Evolutionary conservation across 2,113 vertebrate species (phyloP), one percentile per base, ranked within the genome.

Genomic region (Cyphomyrus discorhynchus): DNA sequence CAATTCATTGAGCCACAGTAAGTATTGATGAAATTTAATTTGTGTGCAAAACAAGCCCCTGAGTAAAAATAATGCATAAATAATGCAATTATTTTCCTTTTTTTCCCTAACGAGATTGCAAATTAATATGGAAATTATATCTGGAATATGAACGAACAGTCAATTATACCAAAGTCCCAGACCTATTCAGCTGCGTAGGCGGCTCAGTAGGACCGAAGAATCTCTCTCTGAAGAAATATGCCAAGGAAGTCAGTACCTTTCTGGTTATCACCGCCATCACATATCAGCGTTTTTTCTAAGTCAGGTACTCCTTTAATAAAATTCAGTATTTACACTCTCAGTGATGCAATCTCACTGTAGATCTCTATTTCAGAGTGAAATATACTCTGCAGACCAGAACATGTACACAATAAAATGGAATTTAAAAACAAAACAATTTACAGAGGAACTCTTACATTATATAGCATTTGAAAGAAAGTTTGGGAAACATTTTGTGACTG

Each of bases 71-170:
- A 87, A 87, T 52, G 85, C n/a, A 53, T 87, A 87, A 87, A 87
- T 87, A 87, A 87, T 53, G 85, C 49, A 53, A 53, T 87, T 53
- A 35, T 15, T 49, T 53, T 87, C 50, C 47, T 39, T 53, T 87
- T 86, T 89, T 31, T 5, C 88, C 88, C 47, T 82, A 89, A 83
- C 24, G 49, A 89, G 74, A 89, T 56, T 82, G 49, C 70, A 83
- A 89, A 74, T 88, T 80, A 31, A 80, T 88, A 77, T 39, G 62
- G 31, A 74, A 49, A 88, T 88, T 52, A 77, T 88, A 77, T 50
- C 66, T 24, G 87, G 88, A 89, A 74, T 89, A 80, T 83, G 88
- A 89, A 83, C 19, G 47, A 45, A 35, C 35, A 49, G 49, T 53
- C 84, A 86, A 46, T 53, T 86, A 52, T 53, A 86, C 49, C 24